These are phyloP conservation scores for Odontesthes bonariensis DNA, from an alignment of 2,113 vertebrate genomes.

Conservation along the genomic window DNA sequence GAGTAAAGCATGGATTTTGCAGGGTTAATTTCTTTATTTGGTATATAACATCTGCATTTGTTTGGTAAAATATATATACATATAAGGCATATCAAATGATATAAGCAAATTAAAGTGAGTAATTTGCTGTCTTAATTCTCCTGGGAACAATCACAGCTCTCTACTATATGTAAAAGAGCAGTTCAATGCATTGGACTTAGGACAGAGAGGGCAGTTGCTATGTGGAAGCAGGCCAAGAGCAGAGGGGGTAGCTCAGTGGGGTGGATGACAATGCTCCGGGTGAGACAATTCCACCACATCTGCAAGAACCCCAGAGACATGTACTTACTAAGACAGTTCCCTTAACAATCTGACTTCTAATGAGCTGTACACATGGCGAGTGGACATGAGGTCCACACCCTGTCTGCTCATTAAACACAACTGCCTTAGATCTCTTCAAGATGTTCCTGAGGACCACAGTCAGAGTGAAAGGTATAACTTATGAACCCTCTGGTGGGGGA, in stretches of 20 bases:
- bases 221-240: neutral
- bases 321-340: slow-evolving; percentile 30
- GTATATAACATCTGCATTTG: slow-evolving; percentile 28
- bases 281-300: slow-evolving; percentile 17
- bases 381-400: slow-evolving; percentile 51
- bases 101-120: slow-evolving; percentile 21
- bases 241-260: slow-evolving; percentile 12
- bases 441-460: slow-evolving; percentile 36
- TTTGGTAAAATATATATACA: slow-evolving; percentile 5
- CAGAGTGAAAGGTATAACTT: slow-evolving; percentile 14
- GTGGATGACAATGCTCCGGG: neutral
- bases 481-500: slow-evolving; percentile 1
- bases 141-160: neutral
- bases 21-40: slow-evolving; percentile 6
- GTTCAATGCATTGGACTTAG: slow-evolving; percentile 22
- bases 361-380: slow-evolving; percentile 43
- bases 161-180: slow-evolving; percentile 4
- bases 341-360: slow-evolving; percentile 64
- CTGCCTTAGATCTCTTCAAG: slow-evolving; percentile 44
- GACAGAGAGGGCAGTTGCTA: slow-evolving; percentile 5
- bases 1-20: slow-evolving; percentile 11
- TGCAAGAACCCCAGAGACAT: slow-evolving; percentile 33
- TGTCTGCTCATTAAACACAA: slow-evolving; percentile 66
- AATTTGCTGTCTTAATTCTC: slow-evolving; percentile 3
- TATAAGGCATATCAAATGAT: slow-evolving; percentile 21